Evolutionary conservation across 2,888 invertebrate genomes (phyloP).

Genomic region (Euproctis similis): DNA sequence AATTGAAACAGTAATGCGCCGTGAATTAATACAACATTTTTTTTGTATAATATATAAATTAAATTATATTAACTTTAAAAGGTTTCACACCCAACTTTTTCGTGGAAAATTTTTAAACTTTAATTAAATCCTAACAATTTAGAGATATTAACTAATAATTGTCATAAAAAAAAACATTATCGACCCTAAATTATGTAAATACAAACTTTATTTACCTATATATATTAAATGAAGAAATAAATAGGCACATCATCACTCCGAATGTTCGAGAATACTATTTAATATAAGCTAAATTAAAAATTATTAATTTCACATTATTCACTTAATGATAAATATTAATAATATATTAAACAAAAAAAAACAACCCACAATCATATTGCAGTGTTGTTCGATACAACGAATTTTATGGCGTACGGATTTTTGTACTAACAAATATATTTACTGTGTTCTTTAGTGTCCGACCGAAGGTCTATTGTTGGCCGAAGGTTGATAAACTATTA

Average conservation of each 20-base stretch:
- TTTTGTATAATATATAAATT: slow-evolving; percentile 19
- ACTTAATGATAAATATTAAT: slow-evolving; percentile 38
- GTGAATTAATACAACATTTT: slow-evolving; percentile 26
- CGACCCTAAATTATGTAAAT: slow-evolving; percentile 47
- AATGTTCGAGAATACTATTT: slow-evolving; percentile 41
- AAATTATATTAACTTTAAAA: slow-evolving; percentile 36
- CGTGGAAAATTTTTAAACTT: slow-evolving; percentile 34
- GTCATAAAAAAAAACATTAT: slow-evolving; percentile 49
- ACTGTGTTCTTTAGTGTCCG: too few species aligned
- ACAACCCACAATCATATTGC: slow-evolving; percentile 64
- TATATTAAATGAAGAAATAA: slow-evolving; percentile 63
- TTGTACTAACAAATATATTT: slow-evolving; percentile 71
- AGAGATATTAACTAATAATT: slow-evolving; percentile 53
- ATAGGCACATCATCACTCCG: slow-evolving; percentile 61
- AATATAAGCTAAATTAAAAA: slow-evolving; percentile 41
- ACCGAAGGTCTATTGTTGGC: too few species aligned
- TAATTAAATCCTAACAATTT: slow-evolving; percentile 38
- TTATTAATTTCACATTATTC: slow-evolving; percentile 49
- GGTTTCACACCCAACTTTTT: slow-evolving; percentile 26
- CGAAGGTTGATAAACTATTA: too few species aligned
- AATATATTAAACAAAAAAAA: too few species aligned
- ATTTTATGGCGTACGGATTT: slow-evolving; percentile 55
- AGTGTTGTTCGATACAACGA: slow-evolving; percentile 48
- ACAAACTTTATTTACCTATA: slow-evolving; percentile 42
- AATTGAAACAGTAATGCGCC: slow-evolving; percentile 37